Evolutionary conservation across 2,797 vertebrate species (phyloP).

Genomic region (Phataginus tricuspis): DNA sequence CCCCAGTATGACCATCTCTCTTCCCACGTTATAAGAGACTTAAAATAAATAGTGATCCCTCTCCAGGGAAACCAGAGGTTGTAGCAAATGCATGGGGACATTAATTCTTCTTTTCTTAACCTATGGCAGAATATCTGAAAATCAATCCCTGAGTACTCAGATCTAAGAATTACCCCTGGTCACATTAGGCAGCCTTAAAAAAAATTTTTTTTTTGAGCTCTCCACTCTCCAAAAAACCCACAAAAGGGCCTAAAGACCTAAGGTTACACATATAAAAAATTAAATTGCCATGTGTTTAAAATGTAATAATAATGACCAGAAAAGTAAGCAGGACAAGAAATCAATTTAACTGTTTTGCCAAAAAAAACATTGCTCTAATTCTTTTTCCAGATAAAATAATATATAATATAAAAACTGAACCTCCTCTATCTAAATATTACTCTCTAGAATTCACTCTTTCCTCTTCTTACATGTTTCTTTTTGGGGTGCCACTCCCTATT

Average conservation of each 20-base stretch:
- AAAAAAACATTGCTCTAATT: not conserved
- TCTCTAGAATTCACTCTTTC: not conserved
- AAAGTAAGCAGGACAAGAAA: not conserved
- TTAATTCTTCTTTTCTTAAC: slow-evolving; percentile 39
- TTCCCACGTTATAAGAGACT: not conserved
- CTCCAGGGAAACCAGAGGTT: not conserved
- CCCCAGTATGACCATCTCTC: not conserved
- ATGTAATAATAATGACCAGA: not conserved
- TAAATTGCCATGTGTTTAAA: not conserved
- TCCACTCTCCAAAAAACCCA: not conserved
- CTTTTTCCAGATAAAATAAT: not conserved
- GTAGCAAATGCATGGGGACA: not conserved
- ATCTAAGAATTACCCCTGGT: not conserved
- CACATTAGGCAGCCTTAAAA: not conserved
- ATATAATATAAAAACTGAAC: not conserved
- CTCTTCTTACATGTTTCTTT: not conserved
- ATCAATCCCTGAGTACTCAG: not conserved
- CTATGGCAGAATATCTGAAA: slow-evolving; percentile 4
- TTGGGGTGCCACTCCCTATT: not conserved
- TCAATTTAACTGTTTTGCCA: not conserved
- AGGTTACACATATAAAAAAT: not conserved
- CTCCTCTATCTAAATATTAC: not conserved
- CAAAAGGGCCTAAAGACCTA: not conserved
- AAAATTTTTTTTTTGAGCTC: not conserved
- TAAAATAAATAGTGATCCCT: not conserved